Conservation (phyloP, 1,140 invertebrate genomes). For the Cotesia chilonis region DNA sequence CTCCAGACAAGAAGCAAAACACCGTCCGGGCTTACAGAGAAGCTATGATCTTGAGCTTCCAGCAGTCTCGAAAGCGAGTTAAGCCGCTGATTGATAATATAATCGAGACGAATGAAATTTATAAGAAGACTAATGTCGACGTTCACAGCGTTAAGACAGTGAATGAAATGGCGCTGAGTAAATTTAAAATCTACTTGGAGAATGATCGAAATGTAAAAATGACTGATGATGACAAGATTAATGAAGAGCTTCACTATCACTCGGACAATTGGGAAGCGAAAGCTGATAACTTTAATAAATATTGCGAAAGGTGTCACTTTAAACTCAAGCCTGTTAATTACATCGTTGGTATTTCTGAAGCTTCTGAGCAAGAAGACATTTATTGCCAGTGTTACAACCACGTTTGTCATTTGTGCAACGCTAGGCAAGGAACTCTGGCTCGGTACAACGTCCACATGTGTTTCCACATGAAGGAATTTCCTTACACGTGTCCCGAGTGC, state of each 20-base stretch:
- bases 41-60: constrained; percentile 9
- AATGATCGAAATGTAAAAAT: neutral
- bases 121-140: neutral
- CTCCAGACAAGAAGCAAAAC: neutral
- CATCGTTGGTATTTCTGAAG: constrained; percentile 52
- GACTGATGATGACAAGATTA: constrained; percentile 1
- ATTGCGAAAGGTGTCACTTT: constrained; percentile 48
- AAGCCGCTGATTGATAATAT: constrained; percentile 8
- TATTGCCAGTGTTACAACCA: constrained; percentile 56
- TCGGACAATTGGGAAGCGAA: constrained; percentile 37
- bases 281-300: neutral
- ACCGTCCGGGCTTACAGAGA: constrained; percentile 7
- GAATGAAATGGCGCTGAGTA: constrained; percentile 16
- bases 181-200: constrained; percentile 10
- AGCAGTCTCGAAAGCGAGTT: neutral
- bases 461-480: constrained; percentile 49
- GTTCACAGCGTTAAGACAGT: neutral
- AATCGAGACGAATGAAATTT: neutral
- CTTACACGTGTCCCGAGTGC: constrained; percentile 56
- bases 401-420: constrained; percentile 53
- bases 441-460: constrained; percentile 53
- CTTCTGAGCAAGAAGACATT: constrained; percentile 34
- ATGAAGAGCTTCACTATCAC: constrained; percentile 31
- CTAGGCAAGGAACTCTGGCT: constrained; percentile 46
- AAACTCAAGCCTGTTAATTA: constrained; percentile 49